phyloP scores from a whole-genome alignment of 2,797 vertebrate species.

The Saxicola maurus region DNA sequence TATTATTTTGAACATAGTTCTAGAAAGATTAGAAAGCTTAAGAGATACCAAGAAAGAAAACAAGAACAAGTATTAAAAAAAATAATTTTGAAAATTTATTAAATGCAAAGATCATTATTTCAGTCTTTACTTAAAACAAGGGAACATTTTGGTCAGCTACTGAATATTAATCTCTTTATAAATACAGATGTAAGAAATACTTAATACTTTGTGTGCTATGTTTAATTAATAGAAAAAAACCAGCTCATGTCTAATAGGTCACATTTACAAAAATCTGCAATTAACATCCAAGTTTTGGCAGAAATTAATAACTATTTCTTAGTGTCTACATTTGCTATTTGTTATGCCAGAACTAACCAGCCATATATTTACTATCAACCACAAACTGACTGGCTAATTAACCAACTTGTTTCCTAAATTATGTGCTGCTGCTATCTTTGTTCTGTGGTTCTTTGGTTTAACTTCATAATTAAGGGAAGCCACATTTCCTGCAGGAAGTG shows the following conservation, averaged over 20 bases:
- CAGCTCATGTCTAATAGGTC: not conserved
- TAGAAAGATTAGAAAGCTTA: not conserved
- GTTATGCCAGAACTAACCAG: not conserved
- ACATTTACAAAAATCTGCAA: not conserved
- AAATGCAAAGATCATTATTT: not conserved
- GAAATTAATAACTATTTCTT: not conserved
- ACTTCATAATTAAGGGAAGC: not conserved
- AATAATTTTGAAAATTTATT: not conserved
- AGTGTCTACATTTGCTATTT: not conserved
- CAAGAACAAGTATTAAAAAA: not conserved
- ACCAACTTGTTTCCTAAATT: not conserved
- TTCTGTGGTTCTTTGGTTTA: not conserved
- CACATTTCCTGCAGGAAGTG: not conserved
- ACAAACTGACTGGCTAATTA: not conserved
- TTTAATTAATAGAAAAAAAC: not conserved
- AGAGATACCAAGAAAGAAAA: not conserved
- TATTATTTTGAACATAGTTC: not conserved
- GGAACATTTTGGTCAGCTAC: not conserved
- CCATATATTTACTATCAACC: not conserved
- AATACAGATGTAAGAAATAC: not conserved
- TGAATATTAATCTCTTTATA: not conserved
- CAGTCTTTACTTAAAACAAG: not conserved
- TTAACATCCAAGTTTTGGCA: not conserved
- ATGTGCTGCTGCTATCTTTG: not conserved
- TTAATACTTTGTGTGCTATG: not conserved